Evolutionary conservation across 2,797 vertebrate genomes (phyloP).

Genomic region (Aeoliscus strigatus): DNA sequence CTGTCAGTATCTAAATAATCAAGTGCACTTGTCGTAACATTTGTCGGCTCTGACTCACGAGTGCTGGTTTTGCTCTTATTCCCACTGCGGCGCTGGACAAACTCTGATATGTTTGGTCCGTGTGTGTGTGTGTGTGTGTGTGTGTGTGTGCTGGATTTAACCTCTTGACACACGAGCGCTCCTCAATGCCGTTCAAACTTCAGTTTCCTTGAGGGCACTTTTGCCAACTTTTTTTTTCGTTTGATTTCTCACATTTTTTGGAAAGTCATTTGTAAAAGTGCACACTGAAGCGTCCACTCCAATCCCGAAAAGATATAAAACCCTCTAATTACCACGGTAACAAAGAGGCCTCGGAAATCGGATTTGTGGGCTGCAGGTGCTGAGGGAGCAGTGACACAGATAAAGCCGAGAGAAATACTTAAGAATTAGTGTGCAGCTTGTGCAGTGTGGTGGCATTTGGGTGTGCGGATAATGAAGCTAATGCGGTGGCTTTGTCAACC

Average conservation of each 20-base stretch:
- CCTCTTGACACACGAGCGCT: constrained; percentile 9
- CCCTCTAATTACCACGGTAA: no score
- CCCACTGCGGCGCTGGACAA: constrained; percentile 12
- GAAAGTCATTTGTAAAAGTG: neutral
- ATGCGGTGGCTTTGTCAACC: constrained; percentile 15
- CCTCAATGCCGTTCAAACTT: constrained; percentile 19
- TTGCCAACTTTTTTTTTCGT: constrained; percentile 9
- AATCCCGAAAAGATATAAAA: no score
- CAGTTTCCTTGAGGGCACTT: no score
- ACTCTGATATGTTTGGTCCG: constrained; percentile 28
- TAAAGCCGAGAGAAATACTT: constrained; percentile 28
- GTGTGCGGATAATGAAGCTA: constrained; percentile 20
- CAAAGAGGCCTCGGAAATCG: constrained; percentile 23
- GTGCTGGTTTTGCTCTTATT: neutral
- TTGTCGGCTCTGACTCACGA: no score
- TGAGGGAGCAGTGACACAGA: constrained; percentile 38
- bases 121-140: no score
- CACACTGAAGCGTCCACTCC: neutral
- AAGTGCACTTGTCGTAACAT: no score
- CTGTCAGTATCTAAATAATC: no score
- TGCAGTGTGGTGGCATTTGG: constrained; percentile 7
- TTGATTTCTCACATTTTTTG: neutral
- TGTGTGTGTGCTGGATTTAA: no score
- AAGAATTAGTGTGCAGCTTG: constrained; percentile 28
- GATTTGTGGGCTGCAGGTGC: constrained; percentile 18